Conservation (phyloP, 2,888 invertebrate genomes). For the Aproaerema taeniolella region DNA sequence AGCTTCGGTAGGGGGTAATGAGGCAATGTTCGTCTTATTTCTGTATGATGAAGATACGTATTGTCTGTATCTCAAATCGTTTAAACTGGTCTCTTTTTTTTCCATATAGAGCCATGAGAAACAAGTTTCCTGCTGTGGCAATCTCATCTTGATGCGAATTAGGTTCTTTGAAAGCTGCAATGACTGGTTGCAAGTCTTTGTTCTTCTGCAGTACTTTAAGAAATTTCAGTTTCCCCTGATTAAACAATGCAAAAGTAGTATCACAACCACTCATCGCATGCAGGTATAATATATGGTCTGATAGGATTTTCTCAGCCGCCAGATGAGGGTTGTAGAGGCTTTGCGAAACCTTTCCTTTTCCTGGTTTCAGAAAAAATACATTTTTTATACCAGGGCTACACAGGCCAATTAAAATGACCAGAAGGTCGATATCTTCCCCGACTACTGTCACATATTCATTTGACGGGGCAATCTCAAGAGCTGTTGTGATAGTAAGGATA, state of each 20-base stretch:
- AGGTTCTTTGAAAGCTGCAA: slow-evolving; percentile 7
- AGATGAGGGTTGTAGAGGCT: neutral
- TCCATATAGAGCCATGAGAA: too few relatives aligned
- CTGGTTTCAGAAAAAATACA: slow-evolving; percentile 7
- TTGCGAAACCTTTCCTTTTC: neutral
- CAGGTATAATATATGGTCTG: neutral
- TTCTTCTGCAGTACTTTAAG: neutral
- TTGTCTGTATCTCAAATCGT: slow-evolving; percentile 1
- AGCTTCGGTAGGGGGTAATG: neutral
- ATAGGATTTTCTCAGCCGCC: too few relatives aligned
- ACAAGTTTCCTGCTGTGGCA: slow-evolving; percentile 10
- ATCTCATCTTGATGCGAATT: too few relatives aligned
- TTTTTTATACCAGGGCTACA: neutral
- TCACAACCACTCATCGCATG: too few relatives aligned
- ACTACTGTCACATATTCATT: neutral
- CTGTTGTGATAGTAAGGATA: neutral
- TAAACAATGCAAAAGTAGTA: neutral
- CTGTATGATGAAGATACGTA: slow-evolving; percentile 4
- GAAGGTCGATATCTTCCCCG: too few relatives aligned
- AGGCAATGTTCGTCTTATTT: slow-evolving; percentile 4
- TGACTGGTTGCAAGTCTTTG: slow-evolving; percentile 4
- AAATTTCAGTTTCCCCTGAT: neutral
- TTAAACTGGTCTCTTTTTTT: slow-evolving; percentile 2
- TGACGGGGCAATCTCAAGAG: too few relatives aligned
- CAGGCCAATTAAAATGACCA: neutral